Evolutionary conservation across 2,888 invertebrate genomes (phyloP), one percentile per base, ranked within the genome.

Genomic region (Stictocephala bisonia): DNA sequence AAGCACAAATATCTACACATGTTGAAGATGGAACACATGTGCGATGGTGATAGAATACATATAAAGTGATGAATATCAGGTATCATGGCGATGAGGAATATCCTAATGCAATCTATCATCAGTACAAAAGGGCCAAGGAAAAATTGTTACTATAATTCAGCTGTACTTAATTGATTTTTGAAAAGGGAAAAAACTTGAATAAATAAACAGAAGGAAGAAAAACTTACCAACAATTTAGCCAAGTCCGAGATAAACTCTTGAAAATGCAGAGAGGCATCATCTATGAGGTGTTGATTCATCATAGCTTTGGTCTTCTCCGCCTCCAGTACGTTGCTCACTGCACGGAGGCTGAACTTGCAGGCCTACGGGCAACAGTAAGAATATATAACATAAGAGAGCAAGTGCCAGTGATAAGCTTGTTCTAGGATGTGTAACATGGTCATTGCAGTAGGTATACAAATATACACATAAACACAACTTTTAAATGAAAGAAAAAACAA

Each of bases 261-360:
- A 82, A 93, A 89, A 79, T 92, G 90, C 22, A 95, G 83, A 75
- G 90, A 87, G 0, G 90, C 92, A 77, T 91, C 91, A 80, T 94
- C 93, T 64, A 91, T 82, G 0, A 95, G 85, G 81, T 94, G 93
- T 56, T 90, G 90, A 79, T 93, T 92, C 40, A 94, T 90, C 86
- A 95, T 90, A 11, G 88, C 88, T 80, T 91, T 89, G 0, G 91
- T 88, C 77, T 89, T 89, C 71, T 89, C 87, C 27, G 91, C 90
- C 77, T 90, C 89, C 77, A 95, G 86, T 40, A 92, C 86, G 26
- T 90, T 89, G 77, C 92, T 91, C 0, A 93, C 87, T 81, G 91
- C 89, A 26, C 91, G 87, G 27, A 95, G 83, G 0, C 94, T 91
- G 81, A 89, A 90, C 81, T 94, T 94, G 82, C 94, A 94, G 4